Conservation (phyloP, 1,140 invertebrate species). For the Epicauta chinensis region DNA sequence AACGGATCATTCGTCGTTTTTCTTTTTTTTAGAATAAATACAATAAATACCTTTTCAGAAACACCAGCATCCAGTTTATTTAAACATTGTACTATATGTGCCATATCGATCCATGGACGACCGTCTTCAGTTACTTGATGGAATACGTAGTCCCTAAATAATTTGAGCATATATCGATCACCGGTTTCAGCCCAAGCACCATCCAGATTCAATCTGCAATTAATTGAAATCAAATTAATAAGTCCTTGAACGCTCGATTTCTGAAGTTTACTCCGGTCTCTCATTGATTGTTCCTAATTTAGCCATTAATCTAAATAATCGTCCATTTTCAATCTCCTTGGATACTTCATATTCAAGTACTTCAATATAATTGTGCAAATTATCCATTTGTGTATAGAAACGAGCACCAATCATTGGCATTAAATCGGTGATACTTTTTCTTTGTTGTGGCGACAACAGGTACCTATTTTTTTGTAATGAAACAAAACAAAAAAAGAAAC, state of each 20-base stretch:
- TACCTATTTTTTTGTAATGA: conserved; percentile 55
- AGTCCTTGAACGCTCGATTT: too few species aligned
- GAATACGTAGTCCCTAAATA: conserved; percentile 96
- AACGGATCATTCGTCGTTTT: too few species aligned
- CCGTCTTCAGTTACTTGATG: conserved; percentile 90
- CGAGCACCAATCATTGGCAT: conserved; percentile 98
- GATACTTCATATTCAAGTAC: conserved; percentile 84
- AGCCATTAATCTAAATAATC: conserved; percentile 81
- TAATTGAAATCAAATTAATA: too few species aligned
- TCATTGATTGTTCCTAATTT: conserved; percentile 92
- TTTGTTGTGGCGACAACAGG: conserved; percentile 63
- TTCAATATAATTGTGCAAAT: conserved; percentile 79
- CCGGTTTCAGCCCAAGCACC: conserved; percentile 94
- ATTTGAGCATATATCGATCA: conserved; percentile 86
- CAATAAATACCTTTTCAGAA: conserved; percentile 78
- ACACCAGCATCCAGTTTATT: conserved; percentile 91
- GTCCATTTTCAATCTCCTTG: conserved; percentile 92
- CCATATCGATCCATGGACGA: conserved; percentile 91
- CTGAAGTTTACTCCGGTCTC: conserved; percentile 69
- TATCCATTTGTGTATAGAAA: conserved; percentile 93
- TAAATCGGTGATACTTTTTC: conserved; percentile 85
- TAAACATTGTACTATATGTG: conserved; percentile 88
- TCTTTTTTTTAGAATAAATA: too few species aligned
- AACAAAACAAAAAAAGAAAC: conserved; percentile 17
- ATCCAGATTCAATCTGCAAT: conserved; percentile 81